Evolutionary conservation across 2,888 invertebrate genomes (phyloP), one percentile per base, ranked within the genome.

Genomic region (Ellobium chinense): DNA sequence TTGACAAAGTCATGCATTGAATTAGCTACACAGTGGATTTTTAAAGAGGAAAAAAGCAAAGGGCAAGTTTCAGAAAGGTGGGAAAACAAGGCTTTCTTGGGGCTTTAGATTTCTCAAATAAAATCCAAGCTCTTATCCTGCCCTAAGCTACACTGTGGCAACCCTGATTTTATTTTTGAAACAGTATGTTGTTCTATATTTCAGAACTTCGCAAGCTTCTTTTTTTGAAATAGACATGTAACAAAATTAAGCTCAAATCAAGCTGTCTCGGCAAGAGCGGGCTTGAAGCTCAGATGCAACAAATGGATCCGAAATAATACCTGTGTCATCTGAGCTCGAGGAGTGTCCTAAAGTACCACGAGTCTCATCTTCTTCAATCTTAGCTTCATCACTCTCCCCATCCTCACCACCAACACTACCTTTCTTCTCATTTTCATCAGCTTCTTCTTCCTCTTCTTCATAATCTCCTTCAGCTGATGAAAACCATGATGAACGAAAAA

Each of bases 201-300:
- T n/a, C n/a, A n/a, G n/a, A n/a, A n/a, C n/a, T n/a, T n/a, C n/a
- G n/a, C n/a, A n/a, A n/a, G n/a, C n/a, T n/a, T n/a, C n/a, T n/a
- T n/a, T n/a, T n/a, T n/a, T n/a, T n/a, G n/a, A n/a, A n/a, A 46
- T 18, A 46, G 18, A 18, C 46, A 46, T 12, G 18, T 46, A 46
- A 46, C 46, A 46, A 46, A 46, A 18, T 46, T 46, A 46, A 46
- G 70, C 70, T 70, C 0, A 70, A 70, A 56, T 31, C 56, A 70
- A n/a, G 70, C 54, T 31, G 4, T 56, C 70, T n/a, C 9, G 18
- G 58, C 58, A 58, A 34, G 31, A 29, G 29, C 31, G 14, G n/a
- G 31, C 34, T 7, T 34, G 58, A 75, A 75, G 75, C 75, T 75
- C 46, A 31, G 65, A 75, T 75, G 75, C 75, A 75, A 62, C 12